These are phyloP conservation scores for Psophia crepitans DNA, from an alignment of 2,113 vertebrate species.

Conservation along the genomic window DNA sequence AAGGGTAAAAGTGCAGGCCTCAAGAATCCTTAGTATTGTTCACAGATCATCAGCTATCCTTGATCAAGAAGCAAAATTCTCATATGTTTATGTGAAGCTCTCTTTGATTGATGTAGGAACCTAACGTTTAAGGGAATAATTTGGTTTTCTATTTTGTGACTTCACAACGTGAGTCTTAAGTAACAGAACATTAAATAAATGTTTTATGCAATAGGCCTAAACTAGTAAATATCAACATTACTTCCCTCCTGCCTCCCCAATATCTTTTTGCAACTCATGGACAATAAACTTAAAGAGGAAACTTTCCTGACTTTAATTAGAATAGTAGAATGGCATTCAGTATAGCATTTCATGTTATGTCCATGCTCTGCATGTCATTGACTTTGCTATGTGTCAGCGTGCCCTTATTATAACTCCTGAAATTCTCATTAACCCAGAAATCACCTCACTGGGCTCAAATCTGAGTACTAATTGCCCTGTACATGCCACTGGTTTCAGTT, in stretches of 20 bases:
- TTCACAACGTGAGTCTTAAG: background rate
- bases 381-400: background rate
- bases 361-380: background rate
- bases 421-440: conserved; percentile 22
- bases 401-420: background rate
- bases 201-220: background rate
- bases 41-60: background rate
- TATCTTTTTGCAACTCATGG: background rate
- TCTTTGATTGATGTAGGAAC: background rate
- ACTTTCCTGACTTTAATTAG: background rate
- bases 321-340: background rate
- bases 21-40: background rate
- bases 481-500: background rate
- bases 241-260: background rate
- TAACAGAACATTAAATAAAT: background rate
- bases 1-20: background rate
- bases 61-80: background rate
- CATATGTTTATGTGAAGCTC: background rate
- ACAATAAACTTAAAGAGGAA: background rate
- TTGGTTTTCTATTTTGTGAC: background rate
- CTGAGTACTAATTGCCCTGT: background rate
- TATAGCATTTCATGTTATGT: background rate
- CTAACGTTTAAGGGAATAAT: background rate
- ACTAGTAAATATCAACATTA: background rate
- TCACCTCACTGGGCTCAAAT: background rate